Evolutionary conservation across 2,113 vertebrate species (phyloP).

Genomic region (Petromus typicus): DNA sequence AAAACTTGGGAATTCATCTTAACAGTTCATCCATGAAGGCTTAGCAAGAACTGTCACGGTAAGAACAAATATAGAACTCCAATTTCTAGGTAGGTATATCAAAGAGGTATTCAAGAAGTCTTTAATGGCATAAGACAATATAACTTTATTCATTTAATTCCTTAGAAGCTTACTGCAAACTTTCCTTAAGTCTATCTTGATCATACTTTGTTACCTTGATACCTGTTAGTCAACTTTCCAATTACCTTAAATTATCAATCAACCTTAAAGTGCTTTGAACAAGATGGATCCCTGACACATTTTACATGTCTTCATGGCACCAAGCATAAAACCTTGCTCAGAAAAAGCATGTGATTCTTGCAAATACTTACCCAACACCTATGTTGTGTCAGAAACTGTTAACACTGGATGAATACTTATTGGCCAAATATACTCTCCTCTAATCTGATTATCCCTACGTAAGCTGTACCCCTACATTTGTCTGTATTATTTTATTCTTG

Average conservation of each 20-base stretch:
- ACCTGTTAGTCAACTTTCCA: background rate
- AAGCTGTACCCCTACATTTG: background rate
- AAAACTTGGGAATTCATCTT: background rate
- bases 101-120: background rate
- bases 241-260: conserved; percentile 22
- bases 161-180: background rate
- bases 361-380: conserved; percentile 1
- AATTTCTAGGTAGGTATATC: background rate
- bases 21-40: background rate
- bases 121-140: background rate
- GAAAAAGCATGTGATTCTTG: background rate
- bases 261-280: background rate
- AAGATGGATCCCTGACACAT: background rate
- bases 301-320: background rate
- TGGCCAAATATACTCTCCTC: background rate
- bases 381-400: background rate
- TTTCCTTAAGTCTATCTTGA: conserved; percentile 17
- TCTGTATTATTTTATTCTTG: background rate
- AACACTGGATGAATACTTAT: background rate
- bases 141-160: conserved; percentile 33
- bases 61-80: background rate
- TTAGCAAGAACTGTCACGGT: conserved; percentile 31
- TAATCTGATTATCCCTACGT: background rate
- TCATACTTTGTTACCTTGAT: background rate
- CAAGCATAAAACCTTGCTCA: background rate